Conservation (phyloP, 2,113 vertebrate species). For the Pygoscelis antarcticus region DNA sequence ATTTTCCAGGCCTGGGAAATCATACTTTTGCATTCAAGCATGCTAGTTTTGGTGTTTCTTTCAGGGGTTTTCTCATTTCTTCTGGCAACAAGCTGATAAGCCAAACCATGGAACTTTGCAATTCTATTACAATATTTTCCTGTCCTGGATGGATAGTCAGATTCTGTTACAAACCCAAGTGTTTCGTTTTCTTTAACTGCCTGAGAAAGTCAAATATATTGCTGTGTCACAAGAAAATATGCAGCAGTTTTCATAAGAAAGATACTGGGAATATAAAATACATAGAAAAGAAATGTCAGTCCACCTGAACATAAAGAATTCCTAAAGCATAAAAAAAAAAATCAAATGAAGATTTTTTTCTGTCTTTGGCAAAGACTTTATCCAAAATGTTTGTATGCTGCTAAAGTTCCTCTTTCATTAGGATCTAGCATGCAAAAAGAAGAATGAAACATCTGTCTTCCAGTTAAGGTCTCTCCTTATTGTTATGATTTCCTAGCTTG, state of each 20-base stretch:
- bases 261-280: neutral
- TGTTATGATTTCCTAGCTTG: neutral
- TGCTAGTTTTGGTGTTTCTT: neutral
- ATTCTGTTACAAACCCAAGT: neutral
- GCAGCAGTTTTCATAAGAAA: neutral
- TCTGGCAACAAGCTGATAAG: neutral
- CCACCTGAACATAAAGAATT: neutral
- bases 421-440: neutral
- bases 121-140: neutral
- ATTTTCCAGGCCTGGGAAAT: neutral
- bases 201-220: neutral
- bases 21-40: neutral
- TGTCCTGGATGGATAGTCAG: neutral
- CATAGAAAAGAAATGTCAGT: neutral
- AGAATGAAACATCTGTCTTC: neutral
- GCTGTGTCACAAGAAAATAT: neutral
- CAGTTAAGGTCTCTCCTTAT: neutral
- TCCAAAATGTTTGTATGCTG: neutral
- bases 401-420: neutral
- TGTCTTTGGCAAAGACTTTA: neutral
- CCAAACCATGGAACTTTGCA: neutral
- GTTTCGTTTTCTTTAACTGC: neutral
- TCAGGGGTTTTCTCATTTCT: neutral
- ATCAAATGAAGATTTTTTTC: neutral
- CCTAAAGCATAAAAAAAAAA: neutral